Conservation (phyloP, 2,888 invertebrate genomes). For the Gerris lacustris region DNA sequence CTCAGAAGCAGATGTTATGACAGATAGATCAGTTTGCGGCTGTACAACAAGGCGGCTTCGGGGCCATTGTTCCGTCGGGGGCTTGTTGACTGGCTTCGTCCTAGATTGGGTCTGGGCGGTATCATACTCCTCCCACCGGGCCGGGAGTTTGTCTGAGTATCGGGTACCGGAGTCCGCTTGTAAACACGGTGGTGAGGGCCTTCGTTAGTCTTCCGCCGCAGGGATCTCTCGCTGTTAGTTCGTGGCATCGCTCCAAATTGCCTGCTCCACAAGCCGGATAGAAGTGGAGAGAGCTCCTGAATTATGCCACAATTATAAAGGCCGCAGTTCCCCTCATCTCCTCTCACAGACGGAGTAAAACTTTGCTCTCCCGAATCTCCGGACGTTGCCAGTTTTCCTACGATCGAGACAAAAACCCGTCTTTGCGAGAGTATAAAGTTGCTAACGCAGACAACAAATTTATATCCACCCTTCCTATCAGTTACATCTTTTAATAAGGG, state of each 20-base stretch:
- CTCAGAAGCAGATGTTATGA: conserved; percentile 1
- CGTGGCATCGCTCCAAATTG: conserved; percentile 2
- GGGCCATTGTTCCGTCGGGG: too few relatives aligned
- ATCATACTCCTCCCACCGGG: background rate
- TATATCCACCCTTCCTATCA: background rate
- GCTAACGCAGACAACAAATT: conserved; percentile 1
- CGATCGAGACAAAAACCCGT: background rate
- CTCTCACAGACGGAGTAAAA: background rate
- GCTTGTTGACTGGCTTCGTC: too few relatives aligned
- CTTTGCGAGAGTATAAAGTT: background rate
- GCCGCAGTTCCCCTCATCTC: background rate
- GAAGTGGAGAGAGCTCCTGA: background rate
- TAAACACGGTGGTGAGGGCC: background rate
- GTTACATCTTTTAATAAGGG: background rate
- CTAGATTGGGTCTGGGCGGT: too few relatives aligned
- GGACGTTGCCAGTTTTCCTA: background rate
- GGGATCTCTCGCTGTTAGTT: background rate
- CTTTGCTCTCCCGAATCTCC: background rate
- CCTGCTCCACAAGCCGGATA: background rate
- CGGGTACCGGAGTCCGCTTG: background rate
- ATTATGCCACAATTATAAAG: conserved; percentile 5
- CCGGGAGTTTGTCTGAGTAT: background rate
- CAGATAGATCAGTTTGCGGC: background rate
- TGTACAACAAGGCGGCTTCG: too few relatives aligned
- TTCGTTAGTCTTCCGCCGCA: background rate